Evolutionary conservation across 2,797 vertebrate species (phyloP), one percentile per base, ranked within the genome.

Genomic region (Coregonus sp.): DNA sequence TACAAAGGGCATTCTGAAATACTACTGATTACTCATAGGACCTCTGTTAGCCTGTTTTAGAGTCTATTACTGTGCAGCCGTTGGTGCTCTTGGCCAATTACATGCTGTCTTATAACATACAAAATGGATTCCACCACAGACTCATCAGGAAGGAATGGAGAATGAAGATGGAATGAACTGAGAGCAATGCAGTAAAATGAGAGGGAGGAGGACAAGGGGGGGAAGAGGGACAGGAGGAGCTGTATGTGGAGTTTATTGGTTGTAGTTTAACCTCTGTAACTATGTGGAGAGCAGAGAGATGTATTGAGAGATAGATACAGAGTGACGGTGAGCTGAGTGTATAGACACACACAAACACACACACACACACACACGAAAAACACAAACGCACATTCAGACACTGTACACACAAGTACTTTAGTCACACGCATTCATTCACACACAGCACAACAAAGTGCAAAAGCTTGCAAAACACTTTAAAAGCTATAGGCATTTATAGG

Each of bases 191-290:
- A 47, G 40, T 47, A 11, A 12, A 70, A 31, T 40, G 54, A 61
- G 18, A 50, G 35, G n/a, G 59, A 6, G 31, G 63, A 67, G 33
- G 29, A 61, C 40, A 47, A 70, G 31, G 15, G 52, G 52, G 31
- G 50, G 54, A 61, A 72, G 65, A 52, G 40, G 65, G n/a, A 33
- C 54, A 35, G 31, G 31, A 2, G 31, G 31, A 33, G 40, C 63
- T 50, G 35, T 35, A 47, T 40, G 52, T 40, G 40, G 7, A 11
- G 16, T 33, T 56, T 47, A 67, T 73, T 73, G 14, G 59, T 72
- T 78, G 76, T 70, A 70, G 73, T 79, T 80, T 75, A 70, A 80
- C 75, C 12, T 11, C 5, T 70, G 50, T 37, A 29, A 11, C 20
- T 2, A 11, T 11, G 70, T 54, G 35, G 18, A 18, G 11, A 40